Evolutionary conservation across 1,140 invertebrate genomes (phyloP).

Genomic region (Formica exsecta): DNA sequence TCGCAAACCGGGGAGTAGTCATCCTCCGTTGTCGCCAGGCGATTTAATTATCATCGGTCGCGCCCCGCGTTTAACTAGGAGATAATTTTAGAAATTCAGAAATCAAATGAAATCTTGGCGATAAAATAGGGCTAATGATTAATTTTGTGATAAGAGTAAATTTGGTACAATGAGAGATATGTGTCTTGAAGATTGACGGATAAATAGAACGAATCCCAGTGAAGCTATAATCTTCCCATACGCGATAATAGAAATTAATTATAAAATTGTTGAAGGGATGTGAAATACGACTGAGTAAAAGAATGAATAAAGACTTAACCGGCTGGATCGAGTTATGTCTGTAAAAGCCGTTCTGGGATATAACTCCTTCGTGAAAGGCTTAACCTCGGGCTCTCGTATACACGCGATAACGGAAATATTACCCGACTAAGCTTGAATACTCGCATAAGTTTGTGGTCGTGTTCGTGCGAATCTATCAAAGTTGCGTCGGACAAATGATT

Average conservation of each 20-base stretch:
- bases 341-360: slow-evolving; percentile 29
- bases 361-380: slow-evolving; percentile 69
- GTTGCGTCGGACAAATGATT: not conserved
- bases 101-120: not conserved
- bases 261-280: not conserved
- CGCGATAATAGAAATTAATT: not conserved
- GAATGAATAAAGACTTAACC: not conserved
- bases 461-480: slow-evolving; percentile 24
- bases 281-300: not conserved
- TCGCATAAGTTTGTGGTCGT: not conserved
- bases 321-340: slow-evolving; percentile 12
- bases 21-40: not conserved
- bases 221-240: not conserved
- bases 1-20: slow-evolving; percentile 22
- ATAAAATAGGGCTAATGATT: not conserved
- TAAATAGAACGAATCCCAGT: not conserved
- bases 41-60: slow-evolving; percentile 13
- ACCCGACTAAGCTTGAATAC: slow-evolving; percentile 3
- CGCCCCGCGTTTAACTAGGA: not conserved
- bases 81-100: not conserved
- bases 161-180: not conserved
- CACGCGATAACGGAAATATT: slow-evolving; percentile 70
- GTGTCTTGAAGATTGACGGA: not conserved
- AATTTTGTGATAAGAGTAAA: not conserved
- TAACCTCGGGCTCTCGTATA: slow-evolving; percentile 66